Evolutionary conservation across 2,888 invertebrate genomes (phyloP), one percentile per base, ranked within the genome.

Genomic region (Fragum whitleyi): DNA sequence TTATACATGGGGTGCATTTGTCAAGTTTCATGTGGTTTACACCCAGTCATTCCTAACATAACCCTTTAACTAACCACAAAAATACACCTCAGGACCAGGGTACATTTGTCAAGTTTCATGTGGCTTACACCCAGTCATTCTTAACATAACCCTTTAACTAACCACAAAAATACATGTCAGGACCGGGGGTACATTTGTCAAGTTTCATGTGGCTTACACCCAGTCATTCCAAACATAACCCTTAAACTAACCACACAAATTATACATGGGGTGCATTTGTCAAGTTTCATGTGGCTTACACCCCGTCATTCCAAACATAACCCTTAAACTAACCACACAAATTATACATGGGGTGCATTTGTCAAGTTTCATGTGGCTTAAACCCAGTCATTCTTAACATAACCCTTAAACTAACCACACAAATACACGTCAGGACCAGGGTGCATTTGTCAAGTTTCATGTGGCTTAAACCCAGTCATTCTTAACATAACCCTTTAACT

Each of bases 401-500:
- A 7, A 51, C 51, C 51, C 51, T 51, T 51, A 7, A 14, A 5
- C 51, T 7, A 51, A 51, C 51, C 2, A 36, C 32, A n/a, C n/a
- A n/a, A n/a, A n/a, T n/a, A 61, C n/a, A 21, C 3, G 29, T 32
- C 29, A 61, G 6, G 19, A 2, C 32, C 19, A 19, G 16, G 32
- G 61, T 61, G 26, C 61, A 61, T 32, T 61, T 61, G 61, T 61
- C 61, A 61, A 61, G 61, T 28, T n/a, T 57, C 57, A 57, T 21
- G 32, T 36, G 32, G 32, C 32, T 36, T 36, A 6, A 6, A 36
- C 32, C 32, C 9, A 36, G 32, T 9, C 3, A 36, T 36, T 21
- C 21, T 14, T 7, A 51, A n/a, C 51, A 7, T n/a, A 7, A 51
- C 51, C 51, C 51, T 51, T 51, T 51, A 14, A 5, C 51, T 7